Evolutionary conservation across 2,888 invertebrate genomes (phyloP), one percentile per base, ranked within the genome.

Genomic region (Agelastica alni): DNA sequence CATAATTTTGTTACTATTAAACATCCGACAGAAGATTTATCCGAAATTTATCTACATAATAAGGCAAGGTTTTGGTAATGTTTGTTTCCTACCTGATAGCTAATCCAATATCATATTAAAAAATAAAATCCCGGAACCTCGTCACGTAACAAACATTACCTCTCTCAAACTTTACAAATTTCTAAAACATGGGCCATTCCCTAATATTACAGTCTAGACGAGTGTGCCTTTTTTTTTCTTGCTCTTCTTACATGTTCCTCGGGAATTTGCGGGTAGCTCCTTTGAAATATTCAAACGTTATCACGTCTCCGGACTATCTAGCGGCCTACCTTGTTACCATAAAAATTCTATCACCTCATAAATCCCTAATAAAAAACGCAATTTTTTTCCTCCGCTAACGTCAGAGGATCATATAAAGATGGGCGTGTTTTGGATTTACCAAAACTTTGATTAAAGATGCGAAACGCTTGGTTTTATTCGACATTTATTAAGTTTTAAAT

Each of bases 321-420:
- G 51, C 51, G 51, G 51, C 43, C 43, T 47, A 47, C 47, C 56
- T 56, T 51, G 56, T 56, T 56, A 56, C 47, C 56, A 56, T 56
- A 56, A 56, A 56, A 56, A 56, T 56, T 56, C 56, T 56, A 56
- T 56, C 56, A 56, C 56, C 42, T 18, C 39, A 51, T 51, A 56
- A 56, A 56, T 56, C 51, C 47, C 18, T 46, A 44, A 56, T 56
- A 56, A 56, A 51, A 56, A 56, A 43, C 43, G 30, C 36, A 43
- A 51, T 37, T 36, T 16, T 39, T 31, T 34, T 31, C 18, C n/a
- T n/a, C n/a, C n/a, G n/a, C 45, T 36, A 32, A 36, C 37, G 5
- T n/a, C 22, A 14, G 32, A 34, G 36, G 53, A 46, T 36, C 46
- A 46, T 28, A 46, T 9, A 17, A 16, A 18, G 30, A 43, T 43